Evolutionary conservation across 2,797 vertebrate genomes (phyloP), one percentile per base, ranked within the genome.

Genomic region (Myotis planiceps): DNA sequence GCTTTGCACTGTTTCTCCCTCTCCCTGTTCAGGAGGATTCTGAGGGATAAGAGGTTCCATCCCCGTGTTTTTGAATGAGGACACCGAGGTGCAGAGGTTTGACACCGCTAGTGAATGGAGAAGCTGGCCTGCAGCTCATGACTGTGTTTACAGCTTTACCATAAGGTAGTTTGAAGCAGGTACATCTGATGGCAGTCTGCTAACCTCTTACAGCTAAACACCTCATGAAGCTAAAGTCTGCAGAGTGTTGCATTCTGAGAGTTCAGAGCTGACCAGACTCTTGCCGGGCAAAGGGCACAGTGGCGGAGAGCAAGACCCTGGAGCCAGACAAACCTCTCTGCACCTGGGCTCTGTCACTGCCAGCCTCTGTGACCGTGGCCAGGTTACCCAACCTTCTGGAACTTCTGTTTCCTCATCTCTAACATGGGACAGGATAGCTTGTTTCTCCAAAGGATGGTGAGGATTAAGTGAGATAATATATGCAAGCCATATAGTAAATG

Each of bases 381-480:
- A 53, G 60, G 58, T 82, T 72, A 45, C 42, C n/a, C 8, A 72
- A 2, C 60, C 75, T 63, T 39, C 51, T 55, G 60, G 45, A 83
- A 90, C 47, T 63, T 83, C 37, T 23, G 9, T 94, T 85, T 95
- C 34, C 58, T 81, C 58, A 68, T 90, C 49, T 81, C 58, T 92
- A n/a, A 68, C 71, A 42, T 71, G 79, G 49, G 29, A 37, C 47
- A 78, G n/a, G 16, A 42, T 32, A 81, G 60, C 45, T 58, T 32
- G 21, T 90, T 47, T n/a, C 19, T 47, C 87, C 49, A 68, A 72
- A 94, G 60, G 53, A 49, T 72, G 42, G 3, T 55, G n/a, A 96
- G 66, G 53, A 55, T 81, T 55, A 72, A 66, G 34, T 75, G 88
- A 91, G 87, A 65, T 72, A 27, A 83, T 78, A 45, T 23, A 51